A percentile compares a stretch with the other conserved stretches of the same genome.
Evolutionary conservation across 2,113 vertebrate species (phyloP).

Genomic region (Tretioscincus oriximinensis): DNA sequence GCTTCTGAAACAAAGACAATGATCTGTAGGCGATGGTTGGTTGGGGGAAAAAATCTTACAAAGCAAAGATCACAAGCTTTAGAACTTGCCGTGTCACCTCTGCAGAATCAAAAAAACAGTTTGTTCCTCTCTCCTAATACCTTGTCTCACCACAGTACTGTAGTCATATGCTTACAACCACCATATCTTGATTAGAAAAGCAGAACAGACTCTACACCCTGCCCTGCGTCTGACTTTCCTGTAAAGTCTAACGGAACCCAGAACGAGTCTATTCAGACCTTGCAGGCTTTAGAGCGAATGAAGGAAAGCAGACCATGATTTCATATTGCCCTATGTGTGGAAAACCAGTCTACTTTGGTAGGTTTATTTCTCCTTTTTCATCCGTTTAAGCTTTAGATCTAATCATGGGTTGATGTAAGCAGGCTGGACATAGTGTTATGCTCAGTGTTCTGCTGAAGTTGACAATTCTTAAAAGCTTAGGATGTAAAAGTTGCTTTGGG

Average conservation of each 20-base stretch:
- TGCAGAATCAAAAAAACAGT: background rate
- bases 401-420: background rate
- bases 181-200: conserved; percentile 60
- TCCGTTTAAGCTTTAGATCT: background rate
- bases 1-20: background rate
- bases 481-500: background rate
- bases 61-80: no score
- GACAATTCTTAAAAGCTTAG: background rate
- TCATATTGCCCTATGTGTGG: conserved; percentile 80
- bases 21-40: background rate
- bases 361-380: conserved; percentile 47
- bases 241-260: conserved; percentile 16
- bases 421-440: background rate
- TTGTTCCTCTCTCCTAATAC: background rate
- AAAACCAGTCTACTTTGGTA: conserved; percentile 84
- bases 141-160: background rate
- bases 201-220: conserved; percentile 18
- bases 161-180: conserved; percentile 42
- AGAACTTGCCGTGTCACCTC: background rate
- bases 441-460: background rate
- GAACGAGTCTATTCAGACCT: conserved; percentile 1
- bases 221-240: conserved; percentile 48
- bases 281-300: background rate
- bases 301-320: conserved; percentile 67
- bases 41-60: background rate